Base-by-base conservation (phyloP, 1,140 invertebrate species). In the Stegodyphus mimosarum region DNA sequence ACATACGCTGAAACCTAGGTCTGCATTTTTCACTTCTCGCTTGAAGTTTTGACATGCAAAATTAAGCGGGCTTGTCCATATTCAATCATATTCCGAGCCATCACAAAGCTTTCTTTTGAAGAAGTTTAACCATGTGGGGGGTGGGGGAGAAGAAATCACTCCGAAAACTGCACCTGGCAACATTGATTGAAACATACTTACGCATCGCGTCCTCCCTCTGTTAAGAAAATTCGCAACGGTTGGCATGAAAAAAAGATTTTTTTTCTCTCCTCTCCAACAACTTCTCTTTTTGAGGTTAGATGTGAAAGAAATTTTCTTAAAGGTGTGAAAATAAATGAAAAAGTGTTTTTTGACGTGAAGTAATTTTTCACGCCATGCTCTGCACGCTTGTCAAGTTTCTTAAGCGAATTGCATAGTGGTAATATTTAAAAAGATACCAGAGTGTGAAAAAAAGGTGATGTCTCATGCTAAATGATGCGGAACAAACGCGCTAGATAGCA, bases 251-350 rank as follows among this genome's bases (percentile, higher is more conserved):
- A 76, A 71, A 50, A 15, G 55, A 15, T 72, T 18, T 6, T n/a
- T 50, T 69, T 78, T 11, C 53, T 67, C 51, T 9, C 7, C 72
- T 84, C 33, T 33, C 33, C 1, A 33, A 33, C 33, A 33, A 33
- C 33, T 33, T 33, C 33, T 33, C 33, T 83, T 83, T 74, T 75
- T 60, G 63, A 52, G 70, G 9, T 6, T n/a, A 6, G 6, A 33
- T 69, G 63, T 55, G 33, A 52, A 84, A 70, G 69, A 71, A 71
- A 83, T 63, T 75, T 83, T 33, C 33, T 33, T 75, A 18, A 84
- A 84, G 81, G 81, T 84, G 81, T 51, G 81, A 84, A 84, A 84
- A 84, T 75, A 76, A 84, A 84, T 84, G 81, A 84, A 84, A 84
- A 84, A 84, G 81, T 76, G 81, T 63, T 84, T 76, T 67, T 84